Conservation (phyloP, 2,888 invertebrate genomes). For the Phortica okadai region DNA sequence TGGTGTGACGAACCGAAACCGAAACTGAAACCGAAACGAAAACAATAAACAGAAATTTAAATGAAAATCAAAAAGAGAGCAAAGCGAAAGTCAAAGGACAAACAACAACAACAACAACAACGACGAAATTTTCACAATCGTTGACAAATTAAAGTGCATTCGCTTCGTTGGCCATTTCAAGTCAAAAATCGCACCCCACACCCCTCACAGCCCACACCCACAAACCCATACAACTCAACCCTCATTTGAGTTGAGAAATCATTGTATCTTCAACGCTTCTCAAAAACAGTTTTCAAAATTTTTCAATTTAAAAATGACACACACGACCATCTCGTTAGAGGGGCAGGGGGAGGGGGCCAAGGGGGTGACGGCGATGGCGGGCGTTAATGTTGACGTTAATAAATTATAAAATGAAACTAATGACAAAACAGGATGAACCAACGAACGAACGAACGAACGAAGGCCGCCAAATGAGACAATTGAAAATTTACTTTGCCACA, state of each 20-base stretch:
- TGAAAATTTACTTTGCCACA: slow-evolving; percentile 28
- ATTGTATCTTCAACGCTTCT: slow-evolving; percentile 69
- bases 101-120: slow-evolving; percentile 50
- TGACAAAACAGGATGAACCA: slow-evolving; percentile 63
- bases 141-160: slow-evolving; percentile 75
- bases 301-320: slow-evolving; percentile 33
- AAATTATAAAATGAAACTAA: slow-evolving; percentile 75
- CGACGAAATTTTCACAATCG: slow-evolving; percentile 69
- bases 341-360: slow-evolving; percentile 3
- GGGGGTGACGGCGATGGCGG: slow-evolving; percentile 42
- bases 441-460: slow-evolving; percentile 32
- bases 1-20: slow-evolving; percentile 47
- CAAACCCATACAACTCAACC: neutral
- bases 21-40: neutral
- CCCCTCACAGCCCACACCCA: slow-evolving; percentile 39
- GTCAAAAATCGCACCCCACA: slow-evolving; percentile 49
- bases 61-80: slow-evolving; percentile 20
- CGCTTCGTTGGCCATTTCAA: slow-evolving; percentile 74
- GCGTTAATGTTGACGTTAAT: slow-evolving; percentile 73
- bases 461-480: slow-evolving; percentile 28
- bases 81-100: slow-evolving; percentile 56
- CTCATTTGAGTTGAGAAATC: slow-evolving; percentile 42
- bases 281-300: slow-evolving; percentile 67
- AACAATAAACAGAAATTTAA: slow-evolving; percentile 38
- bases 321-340: neutral